Base-by-base conservation (phyloP, 2,888 invertebrate genomes). In the Petrolisthes cinctipes region DNA sequence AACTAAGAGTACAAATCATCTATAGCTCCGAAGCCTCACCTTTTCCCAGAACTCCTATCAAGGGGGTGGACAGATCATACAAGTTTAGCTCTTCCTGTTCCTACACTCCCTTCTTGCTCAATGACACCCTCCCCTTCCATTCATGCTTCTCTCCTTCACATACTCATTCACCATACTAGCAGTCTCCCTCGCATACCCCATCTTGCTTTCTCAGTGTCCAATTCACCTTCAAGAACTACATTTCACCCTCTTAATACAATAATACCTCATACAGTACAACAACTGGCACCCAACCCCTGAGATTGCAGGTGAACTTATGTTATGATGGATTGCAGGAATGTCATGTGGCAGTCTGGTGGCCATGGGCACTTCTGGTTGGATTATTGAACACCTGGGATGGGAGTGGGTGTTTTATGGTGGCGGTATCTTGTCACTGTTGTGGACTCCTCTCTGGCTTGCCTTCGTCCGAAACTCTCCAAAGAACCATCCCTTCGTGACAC, bases 361-460 rank as follows among this genome's bases (percentile, higher is more conserved):
- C 23, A 68, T 84, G 53, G 84, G 87, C 53, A 54, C 61, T 57
- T 88, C 87, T 20, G 84, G 75, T 20, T 84, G 75, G 81, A 75
- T 88, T 14, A 66, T 84, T 20, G 23, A 81, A 4, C 73, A 61
- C 17, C 17, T 88, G 54, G 87, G 87, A 17, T 88, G 87, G 87
- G 80, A 81, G 23, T 88, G 83, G 83, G 84, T 88, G 54, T 88
- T 88, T 66, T 88, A 79, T 68, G 84, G 83, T 7, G 87, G 81
- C n/a, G 87, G 87, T 0, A 81, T 75, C 23, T n/a, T 84, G 37
- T 75, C 83, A n/a, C 54, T 88, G 14, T 5, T 81, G 5, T 88
- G 87, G 87, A 84, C 84, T 37, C 87, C 87, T 66, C n/a, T 88
- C 4, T 88, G 87, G 87, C 73, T 88, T 14, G 83, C 57, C 81